Evolutionary conservation across 2,888 invertebrate species (phyloP).

Genomic region (Magallana nippona): DNA sequence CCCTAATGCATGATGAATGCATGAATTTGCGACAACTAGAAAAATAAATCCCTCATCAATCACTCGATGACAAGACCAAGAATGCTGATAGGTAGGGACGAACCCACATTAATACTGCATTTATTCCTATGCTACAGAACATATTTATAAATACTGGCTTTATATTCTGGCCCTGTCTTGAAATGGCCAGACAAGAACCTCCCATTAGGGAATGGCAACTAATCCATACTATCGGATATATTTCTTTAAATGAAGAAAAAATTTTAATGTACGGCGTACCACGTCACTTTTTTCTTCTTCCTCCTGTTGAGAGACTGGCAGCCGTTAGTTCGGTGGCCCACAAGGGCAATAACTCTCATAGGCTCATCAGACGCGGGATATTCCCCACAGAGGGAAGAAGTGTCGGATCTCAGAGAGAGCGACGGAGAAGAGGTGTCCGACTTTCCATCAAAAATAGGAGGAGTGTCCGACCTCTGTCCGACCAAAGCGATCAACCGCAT

Average conservation of each 20-base stretch:
- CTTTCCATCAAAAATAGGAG: background rate
- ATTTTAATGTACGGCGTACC: conserved; percentile 1
- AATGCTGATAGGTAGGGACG: background rate
- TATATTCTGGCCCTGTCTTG: background rate
- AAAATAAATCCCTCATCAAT: background rate
- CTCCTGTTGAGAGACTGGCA: conserved; percentile 28
- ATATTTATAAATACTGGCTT: no score
- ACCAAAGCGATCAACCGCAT: conserved; percentile 30
- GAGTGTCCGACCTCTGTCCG: conserved; percentile 17
- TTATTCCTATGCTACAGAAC: background rate
- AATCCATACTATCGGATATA: background rate
- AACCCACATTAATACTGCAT: conserved; percentile 1
- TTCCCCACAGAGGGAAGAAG: conserved; percentile 1
- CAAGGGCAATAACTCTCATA: conserved; percentile 41
- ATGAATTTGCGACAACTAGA: background rate
- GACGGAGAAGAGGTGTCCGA: background rate
- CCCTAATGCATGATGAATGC: background rate
- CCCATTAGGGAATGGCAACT: conserved; percentile 20
- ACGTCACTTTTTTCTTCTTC: conserved; percentile 44
- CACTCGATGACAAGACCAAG: background rate
- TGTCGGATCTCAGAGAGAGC: background rate
- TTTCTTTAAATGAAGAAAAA: background rate
- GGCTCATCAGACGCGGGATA: background rate
- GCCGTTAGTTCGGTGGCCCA: conserved; percentile 34
- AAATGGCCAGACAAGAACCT: background rate